Percentiles rank a stretch among this genome's conserved stretches.
Conservation (phyloP, 2,113 vertebrate genomes). For the Nothoprocta pentlandii region DNA sequence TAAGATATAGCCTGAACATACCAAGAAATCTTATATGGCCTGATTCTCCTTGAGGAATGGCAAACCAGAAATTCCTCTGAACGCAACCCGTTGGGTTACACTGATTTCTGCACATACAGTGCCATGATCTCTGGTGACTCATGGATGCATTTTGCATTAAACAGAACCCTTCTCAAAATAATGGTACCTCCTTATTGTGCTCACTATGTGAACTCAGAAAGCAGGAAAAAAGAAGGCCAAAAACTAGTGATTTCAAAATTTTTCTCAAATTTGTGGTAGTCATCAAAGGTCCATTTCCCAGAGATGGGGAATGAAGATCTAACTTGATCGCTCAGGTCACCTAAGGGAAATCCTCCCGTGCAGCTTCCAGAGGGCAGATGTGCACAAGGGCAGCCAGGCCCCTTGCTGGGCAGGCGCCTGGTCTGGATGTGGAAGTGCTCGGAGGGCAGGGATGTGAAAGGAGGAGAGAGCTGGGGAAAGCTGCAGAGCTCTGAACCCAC, state of each 20-base stretch:
- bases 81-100: background rate
- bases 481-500: background rate
- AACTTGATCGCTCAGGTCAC: background rate
- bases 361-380: background rate
- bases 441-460: background rate
- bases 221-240: background rate
- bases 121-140: background rate
- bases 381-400: background rate
- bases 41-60: conserved; percentile 11
- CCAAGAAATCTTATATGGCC: conserved; percentile 20
- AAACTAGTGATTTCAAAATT: background rate
- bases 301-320: background rate
- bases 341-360: background rate
- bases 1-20: conserved; percentile 26
- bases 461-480: background rate
- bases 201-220: background rate
- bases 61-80: conserved; percentile 22
- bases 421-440: background rate
- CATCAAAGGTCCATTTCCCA: background rate
- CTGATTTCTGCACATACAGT: background rate
- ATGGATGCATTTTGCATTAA: background rate
- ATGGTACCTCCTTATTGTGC: background rate
- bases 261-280: background rate
- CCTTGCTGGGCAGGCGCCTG: background rate
- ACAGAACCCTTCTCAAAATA: background rate